A percentile compares a stretch with the other conserved stretches of the same genome.
Evolutionary conservation across 23 tunicate species (phyloP).

Genomic region (Diplosoma virens): DNA sequence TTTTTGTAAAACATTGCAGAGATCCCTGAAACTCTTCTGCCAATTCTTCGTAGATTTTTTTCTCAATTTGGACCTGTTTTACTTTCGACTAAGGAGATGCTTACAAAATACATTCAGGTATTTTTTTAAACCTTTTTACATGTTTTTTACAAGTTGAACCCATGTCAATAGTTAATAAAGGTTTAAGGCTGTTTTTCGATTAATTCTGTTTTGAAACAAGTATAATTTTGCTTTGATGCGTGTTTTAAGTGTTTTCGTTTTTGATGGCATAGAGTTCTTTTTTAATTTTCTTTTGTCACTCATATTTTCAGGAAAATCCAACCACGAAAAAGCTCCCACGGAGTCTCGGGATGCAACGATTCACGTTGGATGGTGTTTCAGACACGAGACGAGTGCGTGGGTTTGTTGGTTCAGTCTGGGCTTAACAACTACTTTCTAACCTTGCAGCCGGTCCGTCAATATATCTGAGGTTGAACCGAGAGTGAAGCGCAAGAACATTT

Average conservation of each 20-base stretch:
- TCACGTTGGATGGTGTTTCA: constrained; percentile 41
- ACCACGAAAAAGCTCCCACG: constrained; percentile 44
- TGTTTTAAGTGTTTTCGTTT: too few species aligned
- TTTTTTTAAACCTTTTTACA: background rate
- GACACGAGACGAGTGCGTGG: constrained; percentile 46
- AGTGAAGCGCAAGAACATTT: too few species aligned
- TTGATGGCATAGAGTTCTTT: background rate
- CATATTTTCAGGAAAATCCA: constrained; percentile 23
- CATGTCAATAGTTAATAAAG: too few species aligned
- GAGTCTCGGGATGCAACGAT: constrained; percentile 33
- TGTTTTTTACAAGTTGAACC: too few species aligned
- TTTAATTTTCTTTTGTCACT: background rate
- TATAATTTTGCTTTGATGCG: too few species aligned
- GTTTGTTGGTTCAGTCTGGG: too few species aligned
- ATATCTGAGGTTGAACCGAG: too few species aligned
- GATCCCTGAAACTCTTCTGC: constrained; percentile 56
- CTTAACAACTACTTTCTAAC: too few species aligned
- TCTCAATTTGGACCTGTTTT: constrained; percentile 57
- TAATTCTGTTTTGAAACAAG: too few species aligned
- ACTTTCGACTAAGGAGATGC: constrained; percentile 26
- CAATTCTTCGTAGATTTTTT: constrained; percentile 47
- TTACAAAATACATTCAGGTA: constrained; percentile 51
- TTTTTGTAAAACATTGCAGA: constrained; percentile 9
- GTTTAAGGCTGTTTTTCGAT: too few species aligned
- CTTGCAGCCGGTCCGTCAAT: too few species aligned